These are phyloP conservation scores for Crotophaga sulcirostris DNA, from an alignment of 2,113 vertebrate genomes.

Conservation along the genomic window DNA sequence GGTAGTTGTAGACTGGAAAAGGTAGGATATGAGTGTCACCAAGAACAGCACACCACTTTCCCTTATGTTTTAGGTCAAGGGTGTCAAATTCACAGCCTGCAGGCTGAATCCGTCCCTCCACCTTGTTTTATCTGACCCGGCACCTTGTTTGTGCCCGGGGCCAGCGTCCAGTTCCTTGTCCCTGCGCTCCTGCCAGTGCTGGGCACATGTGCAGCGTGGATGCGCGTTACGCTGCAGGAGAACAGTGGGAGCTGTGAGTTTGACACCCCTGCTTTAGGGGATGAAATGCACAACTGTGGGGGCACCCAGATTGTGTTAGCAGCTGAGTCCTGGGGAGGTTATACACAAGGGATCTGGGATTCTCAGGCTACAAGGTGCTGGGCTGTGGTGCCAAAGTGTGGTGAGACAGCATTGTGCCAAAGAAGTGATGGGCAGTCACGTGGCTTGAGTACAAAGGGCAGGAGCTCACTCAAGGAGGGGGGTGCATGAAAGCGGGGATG, in stretches of 20 bases:
- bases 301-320: rapidly evolving
- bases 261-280: not conserved
- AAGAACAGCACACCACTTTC: not conserved
- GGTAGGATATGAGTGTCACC: not conserved
- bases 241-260: too few relatives aligned
- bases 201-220: too few relatives aligned
- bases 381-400: too few relatives aligned
- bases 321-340: rapidly evolving
- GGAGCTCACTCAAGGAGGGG: rapidly evolving
- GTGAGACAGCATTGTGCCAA: not conserved
- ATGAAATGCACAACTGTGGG: not conserved
- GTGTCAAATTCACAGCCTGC: too few relatives aligned
- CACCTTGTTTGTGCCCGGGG: too few relatives aligned
- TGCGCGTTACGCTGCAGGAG: too few relatives aligned
- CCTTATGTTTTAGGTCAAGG: not conserved
- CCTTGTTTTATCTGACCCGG: too few relatives aligned
- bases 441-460: not conserved
- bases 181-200: too few relatives aligned
- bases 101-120: too few relatives aligned
- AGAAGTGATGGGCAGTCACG: not conserved
- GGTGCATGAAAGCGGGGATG: not conserved
- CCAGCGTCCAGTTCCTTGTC: too few relatives aligned
- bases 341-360: not conserved
- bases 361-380: not conserved
- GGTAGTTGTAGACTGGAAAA: not conserved